Conservation (phyloP, 2,797 vertebrate species). For the Enteromius paludinosus region DNA sequence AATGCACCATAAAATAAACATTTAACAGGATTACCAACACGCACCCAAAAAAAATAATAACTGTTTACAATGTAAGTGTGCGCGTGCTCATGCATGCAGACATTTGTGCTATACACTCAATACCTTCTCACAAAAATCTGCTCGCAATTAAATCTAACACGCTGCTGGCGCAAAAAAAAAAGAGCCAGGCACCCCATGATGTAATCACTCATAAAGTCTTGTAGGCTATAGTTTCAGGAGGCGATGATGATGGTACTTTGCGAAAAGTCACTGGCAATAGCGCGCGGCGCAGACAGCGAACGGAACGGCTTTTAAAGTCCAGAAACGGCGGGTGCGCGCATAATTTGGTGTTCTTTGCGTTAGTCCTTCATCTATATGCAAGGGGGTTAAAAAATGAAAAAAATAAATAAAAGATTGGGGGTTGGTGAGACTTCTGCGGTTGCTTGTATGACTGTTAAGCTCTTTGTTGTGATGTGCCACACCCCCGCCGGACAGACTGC, state of each 20-base stretch:
- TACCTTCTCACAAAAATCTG: neutral
- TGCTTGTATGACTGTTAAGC: constrained; percentile 76
- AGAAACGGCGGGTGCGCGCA: neutral
- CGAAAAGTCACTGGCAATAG: constrained; percentile 64
- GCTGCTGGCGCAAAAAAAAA: neutral
- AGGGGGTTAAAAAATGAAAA: constrained; percentile 53
- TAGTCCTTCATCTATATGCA: constrained; percentile 53
- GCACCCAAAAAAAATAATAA: no score
- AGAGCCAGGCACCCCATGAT: constrained; percentile 31
- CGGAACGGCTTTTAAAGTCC: neutral
- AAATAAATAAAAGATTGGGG: constrained; percentile 68
- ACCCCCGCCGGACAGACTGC: constrained; percentile 83
- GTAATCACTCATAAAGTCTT: constrained; percentile 52
- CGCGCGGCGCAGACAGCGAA: neutral
- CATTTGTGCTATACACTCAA: neutral
- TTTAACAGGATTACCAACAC: neutral
- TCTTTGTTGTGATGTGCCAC: constrained; percentile 88
- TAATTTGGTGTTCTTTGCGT: constrained; percentile 50
- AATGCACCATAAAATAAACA: neutral
- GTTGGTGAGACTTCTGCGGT: constrained; percentile 73
- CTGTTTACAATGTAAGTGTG: neutral
- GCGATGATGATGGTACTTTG: constrained; percentile 50
- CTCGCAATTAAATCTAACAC: neutral
- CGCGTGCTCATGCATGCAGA: constrained; percentile 8
- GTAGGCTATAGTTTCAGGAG: constrained; percentile 29